Conservation (phyloP, 2,113 vertebrate species). For the Piaya cayana region DNA sequence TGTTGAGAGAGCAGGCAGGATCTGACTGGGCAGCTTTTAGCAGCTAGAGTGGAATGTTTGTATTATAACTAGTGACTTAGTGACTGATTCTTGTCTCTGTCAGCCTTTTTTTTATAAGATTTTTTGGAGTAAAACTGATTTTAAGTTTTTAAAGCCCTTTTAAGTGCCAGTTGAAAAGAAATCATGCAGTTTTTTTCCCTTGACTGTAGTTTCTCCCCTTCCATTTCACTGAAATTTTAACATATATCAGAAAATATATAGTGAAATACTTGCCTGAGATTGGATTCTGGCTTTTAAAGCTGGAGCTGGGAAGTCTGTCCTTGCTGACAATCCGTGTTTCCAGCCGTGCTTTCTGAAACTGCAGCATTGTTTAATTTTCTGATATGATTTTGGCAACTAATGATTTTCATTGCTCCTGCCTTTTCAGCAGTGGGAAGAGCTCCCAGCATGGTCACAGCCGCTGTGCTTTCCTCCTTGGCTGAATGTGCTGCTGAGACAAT, state of each 20-base stretch:
- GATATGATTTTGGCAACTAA: not conserved
- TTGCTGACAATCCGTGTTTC: accelerated
- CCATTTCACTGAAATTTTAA: not conserved
- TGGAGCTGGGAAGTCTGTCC: not conserved
- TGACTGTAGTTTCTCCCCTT: not conserved
- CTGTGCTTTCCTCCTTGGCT: not conserved
- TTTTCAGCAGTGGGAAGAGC: not conserved
- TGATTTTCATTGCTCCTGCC: not conserved
- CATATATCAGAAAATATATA: not conserved
- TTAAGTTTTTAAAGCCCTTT: not conserved
- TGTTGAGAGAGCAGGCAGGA: not conserved
- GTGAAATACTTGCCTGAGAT: not conserved
- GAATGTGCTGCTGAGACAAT: not conserved
- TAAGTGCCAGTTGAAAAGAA: not conserved
- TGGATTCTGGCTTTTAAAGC: not conserved
- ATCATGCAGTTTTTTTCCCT: not conserved
- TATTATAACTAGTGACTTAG: not conserved
- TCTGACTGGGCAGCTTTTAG: not conserved
- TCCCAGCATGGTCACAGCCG: not conserved
- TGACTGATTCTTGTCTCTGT: not conserved
- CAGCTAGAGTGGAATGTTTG: not conserved
- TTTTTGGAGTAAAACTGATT: not conserved
- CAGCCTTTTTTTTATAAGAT: not conserved
- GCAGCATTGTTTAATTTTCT: not conserved
- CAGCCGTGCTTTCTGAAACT: not conserved